Conservation (phyloP, 2,113 vertebrate genomes). For the Fulmarus glacialis region DNA sequence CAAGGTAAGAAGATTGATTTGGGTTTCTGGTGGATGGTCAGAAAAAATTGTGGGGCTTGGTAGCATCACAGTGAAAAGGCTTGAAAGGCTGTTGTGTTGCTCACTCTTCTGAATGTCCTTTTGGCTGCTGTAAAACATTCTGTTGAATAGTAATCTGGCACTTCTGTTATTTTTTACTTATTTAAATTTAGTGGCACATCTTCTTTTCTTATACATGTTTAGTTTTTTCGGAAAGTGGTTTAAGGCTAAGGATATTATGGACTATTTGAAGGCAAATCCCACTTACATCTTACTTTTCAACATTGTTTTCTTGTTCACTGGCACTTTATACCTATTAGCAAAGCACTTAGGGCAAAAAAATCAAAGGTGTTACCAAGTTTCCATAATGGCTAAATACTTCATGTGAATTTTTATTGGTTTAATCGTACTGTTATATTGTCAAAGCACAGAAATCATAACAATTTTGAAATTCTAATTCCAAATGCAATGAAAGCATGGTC, state of each 20-base stretch:
- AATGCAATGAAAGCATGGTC: background rate
- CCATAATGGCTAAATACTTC: background rate
- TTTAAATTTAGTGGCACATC: background rate
- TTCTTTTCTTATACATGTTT: background rate
- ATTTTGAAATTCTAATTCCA: background rate
- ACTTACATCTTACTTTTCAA: background rate
- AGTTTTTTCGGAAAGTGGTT: background rate
- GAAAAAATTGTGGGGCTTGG: background rate
- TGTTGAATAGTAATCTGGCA: background rate
- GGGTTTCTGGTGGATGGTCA: background rate
- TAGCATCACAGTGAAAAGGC: background rate
- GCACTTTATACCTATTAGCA: background rate
- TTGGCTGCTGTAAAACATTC: background rate
- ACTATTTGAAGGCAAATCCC: background rate
- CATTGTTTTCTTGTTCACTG: background rate
- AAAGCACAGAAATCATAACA: background rate
- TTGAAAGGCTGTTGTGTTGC: background rate
- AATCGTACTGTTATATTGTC: background rate
- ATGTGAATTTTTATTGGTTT: background rate
- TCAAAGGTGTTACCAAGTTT: background rate
- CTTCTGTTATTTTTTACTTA: background rate
- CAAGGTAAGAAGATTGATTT: conserved; percentile 81
- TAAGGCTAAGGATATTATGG: background rate
- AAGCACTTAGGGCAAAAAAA: background rate
- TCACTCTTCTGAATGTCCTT: background rate